phyloP scores from a whole-genome alignment of 2,797 vertebrate species.

The Xiphophorus birchmanni region DNA sequence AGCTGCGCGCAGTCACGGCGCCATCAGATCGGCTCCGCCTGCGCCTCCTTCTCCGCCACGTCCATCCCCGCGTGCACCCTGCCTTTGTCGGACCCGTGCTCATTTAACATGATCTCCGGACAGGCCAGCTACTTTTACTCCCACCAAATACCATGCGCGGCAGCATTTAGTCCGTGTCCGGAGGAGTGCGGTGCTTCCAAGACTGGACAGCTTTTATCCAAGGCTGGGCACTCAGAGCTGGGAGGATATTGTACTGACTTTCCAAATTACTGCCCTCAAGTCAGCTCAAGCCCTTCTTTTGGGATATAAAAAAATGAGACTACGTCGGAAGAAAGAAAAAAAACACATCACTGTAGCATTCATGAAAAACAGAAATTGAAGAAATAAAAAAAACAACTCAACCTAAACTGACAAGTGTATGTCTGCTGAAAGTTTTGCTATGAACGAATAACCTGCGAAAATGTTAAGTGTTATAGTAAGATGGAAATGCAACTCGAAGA shows the following conservation, averaged over 20 bases:
- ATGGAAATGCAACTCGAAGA: not conserved
- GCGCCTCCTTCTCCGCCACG: constrained; percentile 68
- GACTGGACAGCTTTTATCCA: constrained; percentile 59
- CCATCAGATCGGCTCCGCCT: constrained; percentile 71
- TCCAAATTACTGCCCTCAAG: constrained; percentile 68
- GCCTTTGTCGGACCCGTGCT: constrained; percentile 70
- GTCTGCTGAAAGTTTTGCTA: not conserved
- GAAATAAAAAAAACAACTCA: not conserved
- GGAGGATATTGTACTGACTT: constrained; percentile 63
- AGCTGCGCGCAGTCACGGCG: constrained; percentile 65
- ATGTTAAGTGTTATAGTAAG: not conserved
- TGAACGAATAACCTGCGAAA: not conserved
- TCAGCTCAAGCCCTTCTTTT: constrained; percentile 39
- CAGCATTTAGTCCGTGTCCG: constrained; percentile 58
- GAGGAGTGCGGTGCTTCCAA: constrained; percentile 58
- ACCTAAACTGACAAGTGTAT: not conserved
- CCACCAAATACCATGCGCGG: constrained; percentile 69
- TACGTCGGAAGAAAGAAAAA: not conserved
- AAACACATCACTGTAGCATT: constrained; percentile 5
- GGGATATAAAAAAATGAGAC: constrained; percentile 56
- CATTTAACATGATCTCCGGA: constrained; percentile 78
- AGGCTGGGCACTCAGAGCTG: constrained; percentile 61
- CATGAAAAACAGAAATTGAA: not conserved
- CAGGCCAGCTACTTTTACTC: constrained; percentile 81
- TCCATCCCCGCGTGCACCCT: constrained; percentile 69